Evolutionary conservation across 92 coral and sea anemone species (phyloP), one percentile per base, ranked within the genome.

Genomic region (Porites evermanni): DNA sequence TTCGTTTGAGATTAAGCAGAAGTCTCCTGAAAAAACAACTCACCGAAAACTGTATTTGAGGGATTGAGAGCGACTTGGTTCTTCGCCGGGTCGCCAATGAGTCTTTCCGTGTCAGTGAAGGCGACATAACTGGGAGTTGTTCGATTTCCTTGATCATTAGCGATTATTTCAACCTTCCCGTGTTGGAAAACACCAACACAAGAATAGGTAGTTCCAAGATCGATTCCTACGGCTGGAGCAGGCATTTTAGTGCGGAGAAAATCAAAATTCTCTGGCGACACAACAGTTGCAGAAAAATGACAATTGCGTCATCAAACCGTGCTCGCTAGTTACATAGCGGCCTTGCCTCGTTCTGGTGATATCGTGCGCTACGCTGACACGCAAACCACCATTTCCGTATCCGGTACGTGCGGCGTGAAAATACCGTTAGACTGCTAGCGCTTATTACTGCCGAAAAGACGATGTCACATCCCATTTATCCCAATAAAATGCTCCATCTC

Each of bases 121-220:
- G 95, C 98, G 53, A 96, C 98, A 75, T 96, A 94, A 79, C 98
- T 96, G 56, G 98, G 98, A 23, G 98, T 96, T 16, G 98, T 96
- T 58, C 98, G 78, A 87, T 96, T 96, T 2, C 98, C 98, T 68
- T 96, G 98, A 85, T 96, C 98, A 89, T 96, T 96, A 53, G 99
- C 98, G 81, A 96, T 96, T 72, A 96, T 96, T 89, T 96, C 99
- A 2, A 94, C 99, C 81, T 93, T 96, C 2, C 95, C 95, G 78
- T 96, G 98, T 78, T 93, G 96, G 81, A 96, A 94, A 53, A 96
- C 98, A 63, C 99, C 99, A 66, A 96, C 99, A 86, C 99, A 96
- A 17, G 99, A 96, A 78, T 96, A 96, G 2, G 99, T 96, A 10
- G 99, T 96, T 16, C 99, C 99, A 69, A 96, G 96, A 82, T 96